A percentile compares a stretch with the other conserved stretches of the same genome.
Evolutionary conservation across 2,113 vertebrate genomes (phyloP).

Genomic region (Pituophis catenifer): DNA sequence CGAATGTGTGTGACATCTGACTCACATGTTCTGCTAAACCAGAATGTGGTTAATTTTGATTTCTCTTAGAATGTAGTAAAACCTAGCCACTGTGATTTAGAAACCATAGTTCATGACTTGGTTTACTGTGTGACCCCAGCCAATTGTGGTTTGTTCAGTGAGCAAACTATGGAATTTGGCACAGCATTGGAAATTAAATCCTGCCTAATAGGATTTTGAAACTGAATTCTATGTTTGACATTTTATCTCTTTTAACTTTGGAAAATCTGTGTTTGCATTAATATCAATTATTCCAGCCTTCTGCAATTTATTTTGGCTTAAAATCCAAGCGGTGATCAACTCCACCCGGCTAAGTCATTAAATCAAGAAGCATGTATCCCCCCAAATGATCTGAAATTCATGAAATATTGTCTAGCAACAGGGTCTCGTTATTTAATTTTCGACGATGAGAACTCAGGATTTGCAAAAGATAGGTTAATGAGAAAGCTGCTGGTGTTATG

Average conservation of each 20-base stretch:
- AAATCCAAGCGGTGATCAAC: constrained; percentile 37
- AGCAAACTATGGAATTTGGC: neutral
- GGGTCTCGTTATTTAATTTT: constrained; percentile 43
- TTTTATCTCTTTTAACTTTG: constrained; percentile 13
- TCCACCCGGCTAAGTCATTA: constrained; percentile 30
- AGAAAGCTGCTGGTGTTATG: constrained; percentile 16
- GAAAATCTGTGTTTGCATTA: constrained; percentile 28
- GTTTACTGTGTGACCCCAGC: neutral
- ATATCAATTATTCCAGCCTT: constrained; percentile 34
- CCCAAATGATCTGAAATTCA: constrained; percentile 43
- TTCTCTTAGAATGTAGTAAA: neutral
- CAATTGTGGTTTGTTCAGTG: neutral
- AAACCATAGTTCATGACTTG: neutral
- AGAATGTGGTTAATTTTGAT: neutral
- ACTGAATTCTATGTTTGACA: neutral
- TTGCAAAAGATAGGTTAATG: constrained; percentile 24
- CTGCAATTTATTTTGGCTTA: constrained; percentile 45
- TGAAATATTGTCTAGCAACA: constrained; percentile 50
- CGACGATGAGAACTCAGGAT: constrained; percentile 11
- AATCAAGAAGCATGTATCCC: constrained; percentile 50
- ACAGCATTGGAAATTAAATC: neutral
- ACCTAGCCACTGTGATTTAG: neutral
- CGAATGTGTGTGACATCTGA: neutral
- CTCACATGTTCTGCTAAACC: neutral
- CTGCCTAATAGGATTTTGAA: neutral